phyloP scores from a whole-genome alignment of 2,888 invertebrate genomes.

The Ryuthela nishihirai region DNA sequence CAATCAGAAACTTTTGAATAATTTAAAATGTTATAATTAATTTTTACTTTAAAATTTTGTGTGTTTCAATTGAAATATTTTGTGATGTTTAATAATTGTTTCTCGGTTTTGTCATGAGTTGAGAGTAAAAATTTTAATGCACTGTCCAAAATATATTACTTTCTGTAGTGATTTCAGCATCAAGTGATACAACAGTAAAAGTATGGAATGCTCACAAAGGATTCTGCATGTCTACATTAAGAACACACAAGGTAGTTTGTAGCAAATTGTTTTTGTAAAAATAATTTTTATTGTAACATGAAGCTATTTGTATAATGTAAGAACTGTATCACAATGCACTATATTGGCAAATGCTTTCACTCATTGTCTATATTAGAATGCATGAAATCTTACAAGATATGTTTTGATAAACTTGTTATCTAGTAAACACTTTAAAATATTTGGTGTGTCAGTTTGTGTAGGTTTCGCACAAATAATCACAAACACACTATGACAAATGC shows the following conservation, averaged over 20 bases:
- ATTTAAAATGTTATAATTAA: neutral
- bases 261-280: neutral
- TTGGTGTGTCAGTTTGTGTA: too few relatives aligned
- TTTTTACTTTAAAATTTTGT: neutral
- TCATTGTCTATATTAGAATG: too few relatives aligned
- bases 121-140: neutral
- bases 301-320: too few relatives aligned
- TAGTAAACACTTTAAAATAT: too few relatives aligned
- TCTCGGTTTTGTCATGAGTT: neutral
- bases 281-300: constrained; percentile 3
- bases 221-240: constrained; percentile 96
- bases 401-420: too few relatives aligned
- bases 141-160: constrained; percentile 5
- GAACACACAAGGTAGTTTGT: constrained; percentile 73
- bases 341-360: too few relatives aligned
- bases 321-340: too few relatives aligned
- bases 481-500: too few relatives aligned
- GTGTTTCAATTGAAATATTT: neutral
- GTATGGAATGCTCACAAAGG: constrained; percentile 99
- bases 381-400: too few relatives aligned
- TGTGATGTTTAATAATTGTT: neutral
- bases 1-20: neutral
- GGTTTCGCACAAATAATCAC: too few relatives aligned
- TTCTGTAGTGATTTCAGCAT: constrained; percentile 88
- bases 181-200: constrained; percentile 98